phyloP scores from a whole-genome alignment of 1,140 invertebrate species.

The Nomia melanderi region DNA sequence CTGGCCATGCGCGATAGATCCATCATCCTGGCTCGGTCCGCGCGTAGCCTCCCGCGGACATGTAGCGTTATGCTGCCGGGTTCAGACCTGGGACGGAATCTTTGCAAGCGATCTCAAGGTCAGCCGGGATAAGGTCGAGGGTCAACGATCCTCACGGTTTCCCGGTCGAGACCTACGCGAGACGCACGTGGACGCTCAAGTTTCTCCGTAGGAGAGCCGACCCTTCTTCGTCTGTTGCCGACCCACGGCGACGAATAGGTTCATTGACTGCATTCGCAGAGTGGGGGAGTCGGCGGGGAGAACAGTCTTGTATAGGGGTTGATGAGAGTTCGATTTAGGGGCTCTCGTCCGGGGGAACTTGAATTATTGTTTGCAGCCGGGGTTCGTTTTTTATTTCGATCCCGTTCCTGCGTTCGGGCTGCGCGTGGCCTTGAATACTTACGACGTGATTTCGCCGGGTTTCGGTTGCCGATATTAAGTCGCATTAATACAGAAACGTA shows the following conservation, averaged over 20 bases:
- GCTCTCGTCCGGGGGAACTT: not conserved
- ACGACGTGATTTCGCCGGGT: too few species aligned
- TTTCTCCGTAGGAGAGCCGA: not conserved
- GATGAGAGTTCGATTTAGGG: not conserved
- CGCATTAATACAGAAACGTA: too few species aligned
- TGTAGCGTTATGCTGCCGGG: not conserved
- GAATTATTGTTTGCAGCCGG: not conserved
- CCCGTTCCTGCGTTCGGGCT: not conserved
- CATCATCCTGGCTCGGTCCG: too few species aligned
- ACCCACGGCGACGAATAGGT: constrained; percentile 7
- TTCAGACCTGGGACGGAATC: constrained; percentile 29
- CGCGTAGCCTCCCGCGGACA: too few species aligned
- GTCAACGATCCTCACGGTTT: constrained; percentile 41
- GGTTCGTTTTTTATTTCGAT: not conserved
- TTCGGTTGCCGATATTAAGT: too few species aligned
- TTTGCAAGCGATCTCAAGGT: constrained; percentile 54
- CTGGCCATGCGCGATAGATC: too few species aligned
- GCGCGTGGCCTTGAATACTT: too few species aligned
- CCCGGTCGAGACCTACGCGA: constrained; percentile 19
- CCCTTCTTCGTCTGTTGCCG: constrained; percentile 4
- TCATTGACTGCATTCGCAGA: constrained; percentile 3
- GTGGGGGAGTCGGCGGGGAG: not conserved
- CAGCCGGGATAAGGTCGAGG: constrained; percentile 41
- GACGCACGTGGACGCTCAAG: not conserved
- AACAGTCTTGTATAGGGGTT: not conserved